Evolutionary conservation across 2,113 vertebrate species (phyloP), one percentile per base, ranked within the genome.

Genomic region (Hymenochirus boettgeri): DNA sequence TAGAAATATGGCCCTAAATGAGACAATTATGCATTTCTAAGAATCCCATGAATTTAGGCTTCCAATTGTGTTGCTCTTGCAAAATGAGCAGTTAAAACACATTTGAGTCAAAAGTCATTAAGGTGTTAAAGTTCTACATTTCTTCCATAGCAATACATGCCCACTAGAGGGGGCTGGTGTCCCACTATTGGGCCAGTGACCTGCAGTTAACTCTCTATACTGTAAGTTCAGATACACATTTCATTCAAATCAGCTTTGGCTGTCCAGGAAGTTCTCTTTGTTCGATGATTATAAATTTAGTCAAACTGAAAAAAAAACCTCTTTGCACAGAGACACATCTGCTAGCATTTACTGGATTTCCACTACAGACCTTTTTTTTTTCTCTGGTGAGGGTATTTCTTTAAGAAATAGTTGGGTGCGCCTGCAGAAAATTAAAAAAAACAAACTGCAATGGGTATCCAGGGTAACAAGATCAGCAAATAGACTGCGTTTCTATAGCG

Each of bases 391-490:
- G 53, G 13, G 12, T 52, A 46, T 31, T 47, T 54, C 60, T 50
- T 33, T 26, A 35, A 54, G 51, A 57, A 75, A 70, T 66, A 56
- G 65, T 35, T 55, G 74, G 71, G 74, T 17, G 65, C 56, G 71
- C 35, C 64, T 52, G 19, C 17, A 18, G 46, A 17, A 57, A 48
- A 67, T n/a, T n/a, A 45, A 54, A 45, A 10, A 65, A 26, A 21
- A 50, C 50, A 50, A 39, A 7, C 21, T 64, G n/a, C n/a, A n/a
- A n/a, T 69, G 71, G 74, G 52, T n/a, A 12, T 26, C 74, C 71
- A 71, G 61, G 66, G 71, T 24, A 73, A 75, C 69, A 26, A 8
- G 52, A 58, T 69, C 70, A 75, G 71, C 74, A 75, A 75, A 75
- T 69, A 69, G 45, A 65, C 13, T 56, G 52, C 7, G 71, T 75